Base-by-base conservation (phyloP, 2,113 vertebrate species). In the Merops nubicus region DNA sequence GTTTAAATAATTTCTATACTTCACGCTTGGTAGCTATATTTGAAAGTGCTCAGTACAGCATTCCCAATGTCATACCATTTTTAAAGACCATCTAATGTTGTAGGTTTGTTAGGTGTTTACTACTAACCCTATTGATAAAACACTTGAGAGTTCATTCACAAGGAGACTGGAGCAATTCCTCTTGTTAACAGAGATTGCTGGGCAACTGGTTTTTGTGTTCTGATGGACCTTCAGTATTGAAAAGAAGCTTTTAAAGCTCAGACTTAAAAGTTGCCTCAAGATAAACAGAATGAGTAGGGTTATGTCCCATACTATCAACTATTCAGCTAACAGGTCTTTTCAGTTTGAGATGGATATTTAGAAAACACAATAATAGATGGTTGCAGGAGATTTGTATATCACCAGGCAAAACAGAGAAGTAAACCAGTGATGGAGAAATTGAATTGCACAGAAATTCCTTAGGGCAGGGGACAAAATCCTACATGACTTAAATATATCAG, bases 391-490 rank as follows among this genome's bases (percentile, higher is more conserved):
- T 84, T 77, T 83, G 20, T 70, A 4, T 67, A 77, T 69, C 34
- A 88, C 25, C 25, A 47, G n/a, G 38, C 7, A 90, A 93, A 93
- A 76, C 0, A 74, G 8, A 82, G 51, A 65, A 92, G 82, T 38
- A 91, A 94, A 86, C 29, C 28, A 26, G 33, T 60, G 64, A 89
- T 43, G 51, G 89, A 75, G 43, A 63, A 84, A 88, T 4, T 48
- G 25, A 82, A 92, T 45, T 67, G 65, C 51, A 93, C 34, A 85
- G 25, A 70, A 94, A 83, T 59, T 88, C 68, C 91, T 84, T 6
- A 4, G 63, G 75, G 59, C 36, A 90, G 31, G 36, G 43, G 31
- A 65, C 63, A 53, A 76, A 96, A 90, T 90, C 34, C 25, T 79
- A 40, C 56, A 72, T 47, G 45, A 91, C 85, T 90, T 89, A 90